phyloP scores from a whole-genome alignment of 2,113 vertebrate species.

The Siniperca knerii region DNA sequence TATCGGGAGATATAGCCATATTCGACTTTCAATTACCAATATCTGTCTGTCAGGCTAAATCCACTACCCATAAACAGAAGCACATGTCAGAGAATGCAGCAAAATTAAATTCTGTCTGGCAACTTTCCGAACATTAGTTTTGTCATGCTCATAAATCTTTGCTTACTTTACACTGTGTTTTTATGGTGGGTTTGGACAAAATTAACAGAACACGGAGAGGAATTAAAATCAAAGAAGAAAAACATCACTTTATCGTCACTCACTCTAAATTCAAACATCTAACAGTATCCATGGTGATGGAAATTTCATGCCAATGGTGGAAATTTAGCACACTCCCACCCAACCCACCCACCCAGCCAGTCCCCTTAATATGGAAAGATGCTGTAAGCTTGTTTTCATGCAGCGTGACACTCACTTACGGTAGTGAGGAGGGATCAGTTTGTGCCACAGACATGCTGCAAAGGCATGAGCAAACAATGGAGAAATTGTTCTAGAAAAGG shows the following conservation, averaged over 20 bases:
- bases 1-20: not conserved
- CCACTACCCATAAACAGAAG: not conserved
- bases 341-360: constrained; percentile 1
- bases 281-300: not conserved
- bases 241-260: not conserved
- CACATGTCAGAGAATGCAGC: not conserved
- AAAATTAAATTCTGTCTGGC: not conserved
- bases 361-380: not conserved
- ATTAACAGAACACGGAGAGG: not conserved
- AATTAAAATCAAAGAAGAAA: not conserved
- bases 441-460: constrained; percentile 13
- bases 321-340: constrained; percentile 3
- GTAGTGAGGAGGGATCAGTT: constrained; percentile 6
- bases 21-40: not conserved
- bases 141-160: not conserved
- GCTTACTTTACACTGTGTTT: not conserved
- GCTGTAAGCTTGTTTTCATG: constrained; percentile 45
- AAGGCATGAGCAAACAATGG: constrained; percentile 17
- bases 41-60: not conserved
- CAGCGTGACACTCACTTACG: constrained; percentile 5
- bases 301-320: constrained; percentile 19
- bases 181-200: not conserved
- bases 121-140: not conserved
- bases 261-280: constrained; percentile 7
- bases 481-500: constrained; percentile 12